Conservation (phyloP, 2,888 invertebrate genomes). For the Ommatoiulus sabulosus region DNA sequence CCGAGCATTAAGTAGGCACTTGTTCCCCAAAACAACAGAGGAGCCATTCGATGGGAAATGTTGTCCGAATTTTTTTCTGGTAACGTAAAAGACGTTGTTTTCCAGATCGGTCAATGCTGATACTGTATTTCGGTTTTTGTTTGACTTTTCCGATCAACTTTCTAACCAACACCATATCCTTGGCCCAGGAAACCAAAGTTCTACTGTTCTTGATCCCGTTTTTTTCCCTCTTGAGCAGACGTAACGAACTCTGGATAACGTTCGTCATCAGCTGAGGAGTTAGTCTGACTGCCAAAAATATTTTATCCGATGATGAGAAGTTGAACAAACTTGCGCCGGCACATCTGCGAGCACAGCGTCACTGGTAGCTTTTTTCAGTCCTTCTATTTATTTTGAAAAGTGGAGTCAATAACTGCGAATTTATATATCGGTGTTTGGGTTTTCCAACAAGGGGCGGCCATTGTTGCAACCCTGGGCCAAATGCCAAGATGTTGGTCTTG, state of each 20-base stretch:
- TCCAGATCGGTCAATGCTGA: neutral
- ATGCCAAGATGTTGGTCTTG: neutral
- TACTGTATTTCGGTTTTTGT: neutral
- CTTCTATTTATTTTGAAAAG: neutral
- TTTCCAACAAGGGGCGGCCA: neutral
- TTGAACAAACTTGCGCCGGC: neutral
- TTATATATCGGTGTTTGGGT: neutral
- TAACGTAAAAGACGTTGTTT: neutral
- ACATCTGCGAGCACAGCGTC: neutral
- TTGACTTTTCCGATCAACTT: neutral
- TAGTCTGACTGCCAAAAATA: neutral
- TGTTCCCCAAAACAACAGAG: neutral
- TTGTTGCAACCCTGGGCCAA: neutral
- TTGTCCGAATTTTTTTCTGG: too few species aligned
- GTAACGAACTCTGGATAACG: neutral
- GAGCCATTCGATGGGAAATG: neutral
- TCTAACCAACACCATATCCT: neutral
- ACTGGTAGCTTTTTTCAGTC: neutral
- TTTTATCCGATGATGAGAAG: neutral
- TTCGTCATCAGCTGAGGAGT: neutral
- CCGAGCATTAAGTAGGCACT: neutral
- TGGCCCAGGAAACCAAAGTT: constrained; percentile 14
- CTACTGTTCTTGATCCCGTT: neutral
- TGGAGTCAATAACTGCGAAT: constrained; percentile 14
- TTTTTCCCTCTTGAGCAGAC: neutral